Evolutionary conservation across 2,888 invertebrate genomes (phyloP).

Genomic region (Pseudococcus jackbeardsleyi): DNA sequence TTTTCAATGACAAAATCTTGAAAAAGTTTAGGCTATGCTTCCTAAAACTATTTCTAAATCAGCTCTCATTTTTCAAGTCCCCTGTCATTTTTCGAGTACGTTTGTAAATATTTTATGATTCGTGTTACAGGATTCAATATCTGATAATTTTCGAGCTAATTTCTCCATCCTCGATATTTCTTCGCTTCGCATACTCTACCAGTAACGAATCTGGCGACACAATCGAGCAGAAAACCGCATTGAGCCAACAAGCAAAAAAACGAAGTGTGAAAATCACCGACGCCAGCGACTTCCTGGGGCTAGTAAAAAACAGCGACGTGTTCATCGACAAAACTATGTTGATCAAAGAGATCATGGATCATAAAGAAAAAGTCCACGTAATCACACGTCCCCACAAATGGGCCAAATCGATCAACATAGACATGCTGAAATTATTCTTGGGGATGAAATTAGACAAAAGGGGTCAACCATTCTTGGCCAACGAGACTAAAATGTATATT

Average conservation of each 20-base stretch:
- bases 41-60: too few relatives aligned
- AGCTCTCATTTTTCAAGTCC: too few relatives aligned
- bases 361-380: neutral
- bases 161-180: neutral
- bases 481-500: neutral
- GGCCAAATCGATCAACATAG: neutral
- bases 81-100: too few relatives aligned
- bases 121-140: neutral
- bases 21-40: too few relatives aligned
- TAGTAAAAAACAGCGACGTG: neutral
- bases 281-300: neutral
- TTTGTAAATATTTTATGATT: neutral
- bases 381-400: constrained; percentile 12
- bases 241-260: neutral
- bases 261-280: constrained; percentile 4
- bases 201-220: neutral
- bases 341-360: neutral
- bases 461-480: neutral
- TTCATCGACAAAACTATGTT: constrained; percentile 33
- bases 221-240: neutral
- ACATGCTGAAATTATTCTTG: neutral
- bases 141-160: neutral
- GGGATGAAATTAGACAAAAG: neutral
- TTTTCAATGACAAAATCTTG: too few relatives aligned
- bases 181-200: neutral